phyloP scores from a whole-genome alignment of 2,797 vertebrate genomes.

The Myiotriccus ornatus region DNA sequence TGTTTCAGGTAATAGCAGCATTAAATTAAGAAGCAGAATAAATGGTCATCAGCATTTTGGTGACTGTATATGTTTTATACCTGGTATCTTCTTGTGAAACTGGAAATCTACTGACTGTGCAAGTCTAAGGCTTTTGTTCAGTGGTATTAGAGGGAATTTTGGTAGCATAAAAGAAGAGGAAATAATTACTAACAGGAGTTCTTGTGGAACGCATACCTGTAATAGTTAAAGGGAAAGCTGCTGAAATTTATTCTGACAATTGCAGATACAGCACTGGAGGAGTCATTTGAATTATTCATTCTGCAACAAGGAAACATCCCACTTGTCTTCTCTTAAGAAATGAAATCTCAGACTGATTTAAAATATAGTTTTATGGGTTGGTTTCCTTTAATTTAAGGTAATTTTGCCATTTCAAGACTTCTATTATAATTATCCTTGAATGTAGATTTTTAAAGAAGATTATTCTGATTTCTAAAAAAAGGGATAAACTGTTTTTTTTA shows the following conservation, averaged over 20 bases:
- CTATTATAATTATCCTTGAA: slow-evolving; percentile 16
- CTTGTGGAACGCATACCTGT: slow-evolving; percentile 20
- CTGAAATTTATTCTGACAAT: slow-evolving; percentile 63
- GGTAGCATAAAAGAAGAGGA: neutral
- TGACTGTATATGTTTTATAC: neutral
- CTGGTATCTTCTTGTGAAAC: neutral
- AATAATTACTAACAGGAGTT: slow-evolving; percentile 48
- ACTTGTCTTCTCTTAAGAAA: slow-evolving; percentile 60
- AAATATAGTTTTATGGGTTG: slow-evolving; percentile 25
- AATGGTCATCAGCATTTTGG: neutral
- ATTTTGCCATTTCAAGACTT: slow-evolving; percentile 22
- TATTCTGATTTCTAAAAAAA: slow-evolving; percentile 34
- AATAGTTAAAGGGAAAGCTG: slow-evolving; percentile 42
- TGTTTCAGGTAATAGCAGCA: neutral
- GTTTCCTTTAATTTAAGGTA: neutral
- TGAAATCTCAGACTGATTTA: slow-evolving; percentile 44
- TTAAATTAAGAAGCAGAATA: neutral
- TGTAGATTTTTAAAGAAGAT: slow-evolving; percentile 8
- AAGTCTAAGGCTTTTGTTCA: slow-evolving; percentile 2
- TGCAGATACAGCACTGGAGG: slow-evolving; percentile 34
- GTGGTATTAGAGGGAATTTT: neutral
- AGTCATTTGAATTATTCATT: slow-evolving; percentile 71
- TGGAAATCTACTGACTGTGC: neutral
- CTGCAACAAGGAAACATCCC: slow-evolving; percentile 51
- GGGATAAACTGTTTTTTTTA: slow-evolving; percentile 13